Percentiles rank a stretch among this genome's conserved stretches.
Conservation (phyloP, 2,113 vertebrate genomes). For the Notarius lentiginosus region DNA sequence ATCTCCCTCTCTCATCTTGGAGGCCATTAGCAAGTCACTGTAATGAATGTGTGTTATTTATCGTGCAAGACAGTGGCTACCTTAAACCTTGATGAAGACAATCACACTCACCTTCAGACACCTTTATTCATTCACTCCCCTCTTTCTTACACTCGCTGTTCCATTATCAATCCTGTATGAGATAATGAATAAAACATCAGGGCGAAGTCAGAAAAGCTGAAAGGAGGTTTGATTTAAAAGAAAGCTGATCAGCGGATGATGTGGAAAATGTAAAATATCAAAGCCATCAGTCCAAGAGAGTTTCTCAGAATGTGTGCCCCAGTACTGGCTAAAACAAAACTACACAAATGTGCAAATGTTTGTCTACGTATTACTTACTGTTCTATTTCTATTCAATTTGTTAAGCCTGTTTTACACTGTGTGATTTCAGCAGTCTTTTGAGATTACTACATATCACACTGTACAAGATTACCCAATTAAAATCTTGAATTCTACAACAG, state of each 20-base stretch:
- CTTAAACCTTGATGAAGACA: conserved; percentile 47
- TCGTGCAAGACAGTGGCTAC: conserved; percentile 43
- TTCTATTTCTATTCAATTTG: not conserved
- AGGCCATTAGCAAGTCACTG: conserved; percentile 37
- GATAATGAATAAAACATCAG: conserved; percentile 20
- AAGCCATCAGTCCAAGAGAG: not conserved
- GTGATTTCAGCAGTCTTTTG: not conserved
- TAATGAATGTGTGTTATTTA: conserved; percentile 58
- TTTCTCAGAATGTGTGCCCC: not conserved
- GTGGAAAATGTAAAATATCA: not conserved
- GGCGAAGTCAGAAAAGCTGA: not conserved
- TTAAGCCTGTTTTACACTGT: not conserved
- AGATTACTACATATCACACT: not conserved
- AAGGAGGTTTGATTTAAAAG: not conserved
- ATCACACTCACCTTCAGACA: conserved; percentile 50
- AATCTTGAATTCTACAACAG: not conserved
- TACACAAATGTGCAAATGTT: not conserved
- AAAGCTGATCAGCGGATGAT: not conserved
- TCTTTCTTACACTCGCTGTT: not conserved
- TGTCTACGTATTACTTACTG: not conserved
- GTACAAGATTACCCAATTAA: not conserved
- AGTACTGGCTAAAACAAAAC: not conserved
- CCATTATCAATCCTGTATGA: not conserved
- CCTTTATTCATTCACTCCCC: conserved; percentile 28
- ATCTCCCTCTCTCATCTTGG: conserved; percentile 39